These are phyloP conservation scores for Busseola fusca DNA, from an alignment of 2,888 invertebrate genomes.

Conservation along the genomic window DNA sequence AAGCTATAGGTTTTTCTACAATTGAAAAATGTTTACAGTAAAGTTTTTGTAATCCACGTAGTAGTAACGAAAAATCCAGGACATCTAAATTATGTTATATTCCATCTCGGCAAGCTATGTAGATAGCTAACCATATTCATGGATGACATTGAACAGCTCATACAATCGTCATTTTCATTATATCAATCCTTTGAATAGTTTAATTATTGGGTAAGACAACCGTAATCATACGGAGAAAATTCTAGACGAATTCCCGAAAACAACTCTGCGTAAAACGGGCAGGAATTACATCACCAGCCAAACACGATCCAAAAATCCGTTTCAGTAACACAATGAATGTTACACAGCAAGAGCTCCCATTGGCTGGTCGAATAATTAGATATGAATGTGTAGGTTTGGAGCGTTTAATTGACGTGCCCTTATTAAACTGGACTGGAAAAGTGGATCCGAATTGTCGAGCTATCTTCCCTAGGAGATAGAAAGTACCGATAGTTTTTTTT, in stretches of 20 bases:
- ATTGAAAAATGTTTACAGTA: neutral
- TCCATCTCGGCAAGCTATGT: too few relatives aligned
- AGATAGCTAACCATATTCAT: neutral
- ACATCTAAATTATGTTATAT: neutral
- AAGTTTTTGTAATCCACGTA: neutral
- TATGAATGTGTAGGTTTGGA: slow-evolving; percentile 48
- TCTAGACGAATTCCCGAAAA: slow-evolving; percentile 15
- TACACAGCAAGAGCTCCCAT: slow-evolving; percentile 53
- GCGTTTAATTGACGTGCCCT: slow-evolving; percentile 61
- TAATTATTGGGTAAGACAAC: too few relatives aligned
- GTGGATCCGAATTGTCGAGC: slow-evolving; percentile 52
- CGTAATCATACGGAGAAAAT: too few relatives aligned
- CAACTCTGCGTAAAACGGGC: slow-evolving; percentile 54
- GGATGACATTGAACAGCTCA: neutral
- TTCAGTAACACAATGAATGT: slow-evolving; percentile 48
- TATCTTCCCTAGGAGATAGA: slow-evolving; percentile 29
- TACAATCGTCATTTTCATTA: neutral
- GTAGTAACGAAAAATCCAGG: neutral
- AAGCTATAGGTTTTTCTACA: neutral
- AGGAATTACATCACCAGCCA: slow-evolving; percentile 53
- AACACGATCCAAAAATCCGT: slow-evolving; percentile 41
- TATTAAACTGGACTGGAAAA: slow-evolving; percentile 42
- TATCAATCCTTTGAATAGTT: neutral
- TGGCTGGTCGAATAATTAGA: slow-evolving; percentile 51
- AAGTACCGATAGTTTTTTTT: slow-evolving; percentile 30